A percentile compares a stretch with the other conserved stretches of the same genome.
These are phyloP conservation scores for Drosophila funebris DNA, from an alignment of 1,140 invertebrate genomes.

Conservation along the genomic window DNA sequence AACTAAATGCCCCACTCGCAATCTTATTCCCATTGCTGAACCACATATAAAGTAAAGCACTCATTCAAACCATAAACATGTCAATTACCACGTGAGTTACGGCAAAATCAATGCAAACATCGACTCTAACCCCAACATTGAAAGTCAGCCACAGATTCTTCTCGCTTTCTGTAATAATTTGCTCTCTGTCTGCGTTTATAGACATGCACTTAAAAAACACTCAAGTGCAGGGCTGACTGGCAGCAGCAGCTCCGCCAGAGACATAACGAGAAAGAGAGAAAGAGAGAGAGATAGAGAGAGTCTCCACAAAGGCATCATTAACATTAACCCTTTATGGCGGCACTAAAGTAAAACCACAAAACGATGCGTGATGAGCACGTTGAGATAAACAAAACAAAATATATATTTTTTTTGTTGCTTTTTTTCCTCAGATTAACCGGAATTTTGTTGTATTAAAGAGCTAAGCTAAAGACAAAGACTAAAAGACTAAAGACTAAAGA, in stretches of 20 bases:
- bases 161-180: constrained; percentile 61
- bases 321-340: constrained; percentile 79
- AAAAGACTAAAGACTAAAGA: constrained; percentile 45
- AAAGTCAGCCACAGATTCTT: constrained; percentile 25
- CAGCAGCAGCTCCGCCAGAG: constrained; percentile 20
- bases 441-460: constrained; percentile 38
- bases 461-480: constrained; percentile 44
- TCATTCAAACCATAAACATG: constrained; percentile 69
- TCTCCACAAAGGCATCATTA: constrained; percentile 66
- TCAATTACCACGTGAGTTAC: constrained; percentile 74
- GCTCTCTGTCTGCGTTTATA: constrained; percentile 67
- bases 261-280: neutral
- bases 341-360: constrained; percentile 78
- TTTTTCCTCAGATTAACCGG: constrained; percentile 53
- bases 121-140: neutral
- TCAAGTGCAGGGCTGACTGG: constrained; percentile 68
- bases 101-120: constrained; percentile 71
- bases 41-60: constrained; percentile 39
- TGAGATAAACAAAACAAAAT: constrained; percentile 77
- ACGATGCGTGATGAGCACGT: constrained; percentile 78
- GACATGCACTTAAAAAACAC: constrained; percentile 80
- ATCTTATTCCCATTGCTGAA: no score
- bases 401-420: constrained; percentile 35
- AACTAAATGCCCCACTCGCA: neutral
- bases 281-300: neutral